Evolutionary conservation across 2,797 vertebrate genomes (phyloP), one percentile per base, ranked within the genome.

Genomic region (Xenentodon cancila): DNA sequence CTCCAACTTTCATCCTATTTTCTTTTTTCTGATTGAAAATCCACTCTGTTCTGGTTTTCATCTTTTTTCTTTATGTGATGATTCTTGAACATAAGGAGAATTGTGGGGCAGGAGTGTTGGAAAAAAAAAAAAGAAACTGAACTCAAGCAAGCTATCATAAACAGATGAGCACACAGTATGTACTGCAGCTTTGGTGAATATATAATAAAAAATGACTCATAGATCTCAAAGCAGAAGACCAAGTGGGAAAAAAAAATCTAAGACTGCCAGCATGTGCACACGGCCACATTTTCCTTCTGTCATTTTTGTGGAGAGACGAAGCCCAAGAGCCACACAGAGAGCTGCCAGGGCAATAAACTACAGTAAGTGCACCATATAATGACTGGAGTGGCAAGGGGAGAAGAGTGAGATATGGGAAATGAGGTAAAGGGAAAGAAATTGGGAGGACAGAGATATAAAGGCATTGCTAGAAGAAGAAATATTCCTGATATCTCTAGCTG

Each of bases 331-430:
- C 49, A 54, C 43, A 44, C 43, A 18, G 43, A 59, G 47, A 59
- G 49, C 53, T 5, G 51, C 0, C 12, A 18, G 64, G 53, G 53
- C 64, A 71, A 80, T 67, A 77, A 77, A 75, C 18, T 22, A 64
- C 44, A 45, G 52, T 48, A 69, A 71, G 69, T 59, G 81, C 51
- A 47, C 4, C 9, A 46, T 3, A 70, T 72, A 83, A 80, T 71
- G 69, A 75, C 43, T 1, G 4, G 17, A 76, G 62, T 64, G 18
- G 68, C 59, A 21, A 59, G 53, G 46, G 50, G 50, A 50, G 59
- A 54, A 21, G 48, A 46, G 50, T 7, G 64, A 64, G 67, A 65
- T 43, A 54, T 30, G 53, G 51, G 61, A 65, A 69, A 67, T 25
- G 44, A 37, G 63, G 34, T 18, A n/a, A 21, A 64, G 58, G 18